phyloP scores from a whole-genome alignment of 2,113 vertebrate genomes.

The Danionella cerebrum region DNA sequence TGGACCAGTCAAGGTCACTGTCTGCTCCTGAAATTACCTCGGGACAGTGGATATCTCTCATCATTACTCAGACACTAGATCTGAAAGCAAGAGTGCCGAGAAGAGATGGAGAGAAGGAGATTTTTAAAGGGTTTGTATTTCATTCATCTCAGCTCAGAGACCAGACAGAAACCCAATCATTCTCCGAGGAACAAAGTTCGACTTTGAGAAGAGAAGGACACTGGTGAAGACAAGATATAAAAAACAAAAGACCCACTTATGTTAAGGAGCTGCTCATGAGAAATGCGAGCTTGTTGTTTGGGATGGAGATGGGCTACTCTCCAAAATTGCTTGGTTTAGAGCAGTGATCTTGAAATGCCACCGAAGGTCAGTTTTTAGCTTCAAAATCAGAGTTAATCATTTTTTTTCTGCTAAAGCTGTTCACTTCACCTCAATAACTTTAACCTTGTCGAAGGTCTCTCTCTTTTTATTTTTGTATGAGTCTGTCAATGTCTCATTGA shows the following conservation, averaged over 20 bases:
- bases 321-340: neutral
- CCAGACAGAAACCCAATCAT: conserved; percentile 28
- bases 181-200: neutral
- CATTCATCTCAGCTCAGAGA: conserved; percentile 10
- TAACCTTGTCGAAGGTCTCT: too few relatives aligned
- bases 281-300: neutral
- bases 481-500: neutral
- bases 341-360: neutral
- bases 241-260: neutral
- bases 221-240: neutral
- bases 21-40: neutral
- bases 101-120: neutral
- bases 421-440: neutral
- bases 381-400: neutral
- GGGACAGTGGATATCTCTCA: neutral
- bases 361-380: neutral
- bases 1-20: neutral
- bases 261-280: neutral
- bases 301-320: neutral
- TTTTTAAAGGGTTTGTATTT: conserved; percentile 29
- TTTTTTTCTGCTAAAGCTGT: neutral
- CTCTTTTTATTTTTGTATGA: neutral
- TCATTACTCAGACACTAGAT: conserved; percentile 12
- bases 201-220: conserved; percentile 34
- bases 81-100: conserved; percentile 3